Evolutionary conservation across 2,888 invertebrate species (phyloP), one percentile per base, ranked within the genome.

Genomic region (Macrosiphum euphorbiae): DNA sequence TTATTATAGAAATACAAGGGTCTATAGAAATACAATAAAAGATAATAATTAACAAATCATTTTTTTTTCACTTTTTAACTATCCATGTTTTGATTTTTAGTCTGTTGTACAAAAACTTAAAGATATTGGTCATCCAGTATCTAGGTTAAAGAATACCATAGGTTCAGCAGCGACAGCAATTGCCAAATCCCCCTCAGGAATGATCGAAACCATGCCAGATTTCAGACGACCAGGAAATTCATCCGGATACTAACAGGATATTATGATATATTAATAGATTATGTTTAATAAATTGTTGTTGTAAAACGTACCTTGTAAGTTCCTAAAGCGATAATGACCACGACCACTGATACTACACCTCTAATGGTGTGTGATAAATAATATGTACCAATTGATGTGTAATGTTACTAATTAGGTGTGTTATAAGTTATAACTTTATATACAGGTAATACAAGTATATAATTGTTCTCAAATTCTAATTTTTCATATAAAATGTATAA

Each of bases 201-300:
- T 85, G 47, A 89, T 94, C 24, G 55, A 88, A 26, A 90, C 84
- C 1, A 94, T 93, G 88, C 67, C 94, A 41, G 94, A 94, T 50
- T 93, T 85, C 52, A 44, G 94, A 26, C 78, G 94, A 85, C 84
- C 92, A 55, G 94, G 94, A 55, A 92, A 89, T 35, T 47, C 91
- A 3, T 85, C 94, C 44, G 94, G 94, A 87, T 92, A 91, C 52
- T 94, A 91, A 87, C 47, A 87, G 35, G 28, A 86, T 44, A 86
- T 47, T 47, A 47, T 85, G 26, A 47, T 28, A 47, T 28, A 10
- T 47, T 47, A 61, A 88, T 88, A n/a, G n/a, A 58, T 58, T 88
- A 88, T 28, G 20, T 47, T 47, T 50, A 67, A 67, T 47, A 89
- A 58, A 58, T 44, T 44, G 2, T 58, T 89, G 28, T 61, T 44